phyloP scores from a whole-genome alignment of 2,113 vertebrate genomes.

The Pithys albifrons region DNA sequence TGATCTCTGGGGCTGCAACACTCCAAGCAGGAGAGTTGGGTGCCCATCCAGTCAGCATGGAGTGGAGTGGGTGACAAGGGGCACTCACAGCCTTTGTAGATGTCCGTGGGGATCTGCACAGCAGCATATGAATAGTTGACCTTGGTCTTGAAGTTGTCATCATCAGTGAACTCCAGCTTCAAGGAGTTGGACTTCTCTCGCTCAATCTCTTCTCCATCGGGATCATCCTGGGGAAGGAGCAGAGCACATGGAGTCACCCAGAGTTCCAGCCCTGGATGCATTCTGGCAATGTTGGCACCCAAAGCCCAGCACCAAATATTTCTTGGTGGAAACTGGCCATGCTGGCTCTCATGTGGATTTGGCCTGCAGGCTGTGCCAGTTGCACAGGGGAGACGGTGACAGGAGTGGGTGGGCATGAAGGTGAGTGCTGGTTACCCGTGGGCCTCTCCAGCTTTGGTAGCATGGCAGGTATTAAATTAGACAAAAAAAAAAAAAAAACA shows the following conservation, averaged over 20 bases:
- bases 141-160: constrained; percentile 94
- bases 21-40: not conserved
- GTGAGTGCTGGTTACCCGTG: not conserved
- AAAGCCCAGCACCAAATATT: not conserved
- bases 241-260: not conserved
- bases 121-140: constrained; percentile 97
- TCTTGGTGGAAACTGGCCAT: not conserved
- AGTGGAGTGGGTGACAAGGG: not conserved
- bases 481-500: constrained; percentile 18
- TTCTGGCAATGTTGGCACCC: fast-evolving
- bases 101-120: constrained; percentile 99
- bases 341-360: fast-evolving
- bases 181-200: constrained; percentile 82
- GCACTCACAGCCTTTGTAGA: constrained; percentile 99
- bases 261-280: not conserved
- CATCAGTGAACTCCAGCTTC: constrained; percentile 91
- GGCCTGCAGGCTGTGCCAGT: not conserved
- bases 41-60: not conserved
- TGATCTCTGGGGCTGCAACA: not conserved
- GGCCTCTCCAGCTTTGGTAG: constrained; percentile 32
- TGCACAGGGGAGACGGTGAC: not conserved
- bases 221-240: constrained; percentile 79
- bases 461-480: constrained; percentile 69
- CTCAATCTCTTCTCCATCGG: constrained; percentile 85
- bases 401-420: fast-evolving